Conservation (phyloP, 2,888 invertebrate genomes). For the Lasioglossum leucozonium region DNA sequence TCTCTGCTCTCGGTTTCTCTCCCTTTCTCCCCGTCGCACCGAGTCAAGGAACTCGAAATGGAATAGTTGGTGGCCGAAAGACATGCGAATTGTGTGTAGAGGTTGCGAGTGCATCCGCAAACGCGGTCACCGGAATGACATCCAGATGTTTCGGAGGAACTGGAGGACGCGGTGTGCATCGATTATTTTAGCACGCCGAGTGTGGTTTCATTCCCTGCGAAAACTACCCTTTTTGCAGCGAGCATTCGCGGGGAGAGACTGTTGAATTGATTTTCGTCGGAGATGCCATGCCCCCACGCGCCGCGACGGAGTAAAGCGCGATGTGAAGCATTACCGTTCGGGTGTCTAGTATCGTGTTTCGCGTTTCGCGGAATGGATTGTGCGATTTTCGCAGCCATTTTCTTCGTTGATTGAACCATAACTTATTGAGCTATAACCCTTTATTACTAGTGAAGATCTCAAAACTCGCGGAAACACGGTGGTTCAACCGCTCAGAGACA, state of each 20-base stretch:
- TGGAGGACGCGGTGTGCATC: conserved; percentile 34
- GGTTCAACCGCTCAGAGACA: background rate
- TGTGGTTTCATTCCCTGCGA: background rate
- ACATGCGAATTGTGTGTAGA: conserved; percentile 29
- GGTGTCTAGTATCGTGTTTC: background rate
- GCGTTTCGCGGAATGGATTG: background rate
- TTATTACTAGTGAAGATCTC: background rate
- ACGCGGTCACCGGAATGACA: conserved; percentile 15
- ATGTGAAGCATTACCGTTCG: background rate
- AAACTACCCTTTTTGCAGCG: background rate
- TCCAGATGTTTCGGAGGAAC: conserved; percentile 14
- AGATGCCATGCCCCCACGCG: no score
- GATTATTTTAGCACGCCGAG: conserved; percentile 38
- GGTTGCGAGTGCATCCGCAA: conserved; percentile 30
- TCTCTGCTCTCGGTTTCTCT: background rate
- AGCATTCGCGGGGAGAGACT: background rate
- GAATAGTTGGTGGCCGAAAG: conserved; percentile 32
- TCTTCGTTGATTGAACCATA: background rate
- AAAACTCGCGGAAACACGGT: background rate
- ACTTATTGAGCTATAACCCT: background rate
- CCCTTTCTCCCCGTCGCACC: background rate
- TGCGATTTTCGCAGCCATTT: background rate
- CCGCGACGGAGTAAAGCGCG: background rate
- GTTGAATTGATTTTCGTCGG: conserved; percentile 4
- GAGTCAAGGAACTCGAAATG: conserved; percentile 47